Evolutionary conservation across 2,888 invertebrate species (phyloP).

Genomic region (Drosophila borealis): DNA sequence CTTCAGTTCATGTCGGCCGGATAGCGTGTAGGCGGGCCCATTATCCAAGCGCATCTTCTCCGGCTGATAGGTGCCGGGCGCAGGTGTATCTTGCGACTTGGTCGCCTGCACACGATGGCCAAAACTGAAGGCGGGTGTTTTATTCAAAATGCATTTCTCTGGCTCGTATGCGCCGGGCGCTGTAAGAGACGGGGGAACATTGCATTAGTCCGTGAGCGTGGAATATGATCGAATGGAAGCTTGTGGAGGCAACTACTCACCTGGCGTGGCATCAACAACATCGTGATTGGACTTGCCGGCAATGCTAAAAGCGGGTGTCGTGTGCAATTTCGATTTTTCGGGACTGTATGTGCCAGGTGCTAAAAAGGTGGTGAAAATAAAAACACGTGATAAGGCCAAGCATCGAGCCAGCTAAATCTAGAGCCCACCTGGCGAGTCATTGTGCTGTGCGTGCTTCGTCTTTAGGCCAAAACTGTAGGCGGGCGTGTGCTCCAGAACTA

Average conservation of each 20-base stretch:
- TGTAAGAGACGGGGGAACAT: slow-evolving; percentile 31
- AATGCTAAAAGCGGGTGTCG: slow-evolving; percentile 87
- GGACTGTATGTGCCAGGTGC: slow-evolving; percentile 87
- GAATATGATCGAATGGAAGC: neutral
- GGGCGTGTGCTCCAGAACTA: slow-evolving; percentile 87
- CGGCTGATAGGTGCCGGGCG: slow-evolving; percentile 87
- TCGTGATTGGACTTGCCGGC: slow-evolving; percentile 82
- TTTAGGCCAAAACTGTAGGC: slow-evolving; percentile 90
- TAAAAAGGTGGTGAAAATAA: slow-evolving; percentile 29
- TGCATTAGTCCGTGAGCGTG: neutral
- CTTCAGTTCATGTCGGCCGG: slow-evolving; percentile 67
- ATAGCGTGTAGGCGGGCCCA: slow-evolving; percentile 86
- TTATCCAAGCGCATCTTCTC: slow-evolving; percentile 86
- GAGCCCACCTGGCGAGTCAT: slow-evolving; percentile 86
- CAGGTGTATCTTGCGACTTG: slow-evolving; percentile 84
- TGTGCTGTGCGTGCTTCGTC: slow-evolving; percentile 87
- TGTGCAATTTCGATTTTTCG: slow-evolving; percentile 86
- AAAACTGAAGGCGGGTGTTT: slow-evolving; percentile 90
- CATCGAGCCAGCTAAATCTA: neutral
- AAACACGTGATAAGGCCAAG: slow-evolving; percentile 1
- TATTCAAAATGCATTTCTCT: slow-evolving; percentile 86
- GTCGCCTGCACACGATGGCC: slow-evolving; percentile 88
- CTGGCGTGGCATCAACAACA: slow-evolving; percentile 83
- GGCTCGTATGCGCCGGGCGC: slow-evolving; percentile 88
- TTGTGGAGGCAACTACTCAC: slow-evolving; percentile 55